Conservation (phyloP, 2,113 vertebrate genomes). For the Orthochromis indermauri region DNA sequence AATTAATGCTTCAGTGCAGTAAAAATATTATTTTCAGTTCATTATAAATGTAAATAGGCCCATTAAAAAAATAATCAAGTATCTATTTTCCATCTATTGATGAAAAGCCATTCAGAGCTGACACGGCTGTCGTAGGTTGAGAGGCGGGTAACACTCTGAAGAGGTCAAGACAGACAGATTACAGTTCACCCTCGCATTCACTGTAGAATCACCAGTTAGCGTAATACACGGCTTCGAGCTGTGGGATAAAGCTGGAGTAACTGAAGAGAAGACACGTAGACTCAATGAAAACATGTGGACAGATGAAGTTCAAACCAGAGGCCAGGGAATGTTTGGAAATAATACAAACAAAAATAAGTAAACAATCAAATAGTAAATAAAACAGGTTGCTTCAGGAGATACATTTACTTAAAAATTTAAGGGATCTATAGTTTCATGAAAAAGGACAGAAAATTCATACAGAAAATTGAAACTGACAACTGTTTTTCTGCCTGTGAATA, state of each 20-base stretch:
- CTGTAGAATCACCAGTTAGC: background rate
- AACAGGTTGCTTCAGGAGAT: background rate
- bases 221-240: background rate
- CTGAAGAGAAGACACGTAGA: background rate
- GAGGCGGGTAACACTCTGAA: background rate
- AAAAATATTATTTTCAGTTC: background rate
- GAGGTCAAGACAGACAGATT: background rate
- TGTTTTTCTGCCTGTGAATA: background rate
- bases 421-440: background rate
- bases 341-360: background rate
- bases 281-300: background rate
- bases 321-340: background rate
- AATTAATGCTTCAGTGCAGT: background rate
- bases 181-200: background rate
- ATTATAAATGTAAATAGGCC: background rate
- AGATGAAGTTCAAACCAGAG: background rate
- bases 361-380: background rate
- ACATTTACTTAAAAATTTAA: background rate
- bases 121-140: fast-evolving
- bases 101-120: background rate
- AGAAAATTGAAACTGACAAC: background rate
- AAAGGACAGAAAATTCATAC: background rate
- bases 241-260: background rate
- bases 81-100: background rate
- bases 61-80: background rate